Conservation (phyloP, 1,140 invertebrate genomes). For the Leptinotarsa lineolata region DNA sequence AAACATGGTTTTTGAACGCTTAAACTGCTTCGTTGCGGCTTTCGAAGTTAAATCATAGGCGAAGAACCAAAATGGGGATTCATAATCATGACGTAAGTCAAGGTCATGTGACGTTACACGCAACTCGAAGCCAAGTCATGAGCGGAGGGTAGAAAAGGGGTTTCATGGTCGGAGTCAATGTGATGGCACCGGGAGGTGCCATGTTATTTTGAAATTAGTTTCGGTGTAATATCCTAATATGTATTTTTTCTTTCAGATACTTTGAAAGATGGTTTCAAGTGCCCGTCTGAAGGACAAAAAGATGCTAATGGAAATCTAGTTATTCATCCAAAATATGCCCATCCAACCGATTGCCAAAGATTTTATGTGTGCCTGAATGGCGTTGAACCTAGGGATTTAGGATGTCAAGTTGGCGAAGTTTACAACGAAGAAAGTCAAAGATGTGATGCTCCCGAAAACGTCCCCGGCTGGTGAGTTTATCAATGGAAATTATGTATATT, state of each 20-base stretch:
- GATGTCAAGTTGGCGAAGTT: conserved; percentile 82
- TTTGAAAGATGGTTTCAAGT: conserved; percentile 80
- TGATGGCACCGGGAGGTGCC: too few relatives aligned
- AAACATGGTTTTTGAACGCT: too few relatives aligned
- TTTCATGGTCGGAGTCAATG: too few relatives aligned
- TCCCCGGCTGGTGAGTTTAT: conserved; percentile 76
- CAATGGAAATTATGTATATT: not conserved
- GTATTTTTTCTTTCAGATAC: conserved; percentile 58
- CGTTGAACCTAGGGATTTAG: conserved; percentile 80
- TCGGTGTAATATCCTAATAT: not conserved
- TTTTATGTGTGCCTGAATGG: conserved; percentile 89
- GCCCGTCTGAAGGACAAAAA: conserved; percentile 70
- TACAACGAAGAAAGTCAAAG: conserved; percentile 82
- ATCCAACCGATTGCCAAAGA: conserved; percentile 85
- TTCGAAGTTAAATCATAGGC: too few relatives aligned
- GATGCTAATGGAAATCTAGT: conserved; percentile 73
- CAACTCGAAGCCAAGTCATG: too few relatives aligned
- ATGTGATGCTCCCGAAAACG: conserved; percentile 86
- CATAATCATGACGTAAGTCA: too few relatives aligned
- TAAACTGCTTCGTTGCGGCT: too few relatives aligned
- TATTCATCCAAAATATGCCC: conserved; percentile 85
- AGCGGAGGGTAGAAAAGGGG: too few relatives aligned
- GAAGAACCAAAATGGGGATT: too few relatives aligned
- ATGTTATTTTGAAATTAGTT: too few relatives aligned
- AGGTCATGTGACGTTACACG: too few relatives aligned